Base-by-base conservation (phyloP, 2,797 vertebrate genomes). In the Sebastes paucispinis region DNA sequence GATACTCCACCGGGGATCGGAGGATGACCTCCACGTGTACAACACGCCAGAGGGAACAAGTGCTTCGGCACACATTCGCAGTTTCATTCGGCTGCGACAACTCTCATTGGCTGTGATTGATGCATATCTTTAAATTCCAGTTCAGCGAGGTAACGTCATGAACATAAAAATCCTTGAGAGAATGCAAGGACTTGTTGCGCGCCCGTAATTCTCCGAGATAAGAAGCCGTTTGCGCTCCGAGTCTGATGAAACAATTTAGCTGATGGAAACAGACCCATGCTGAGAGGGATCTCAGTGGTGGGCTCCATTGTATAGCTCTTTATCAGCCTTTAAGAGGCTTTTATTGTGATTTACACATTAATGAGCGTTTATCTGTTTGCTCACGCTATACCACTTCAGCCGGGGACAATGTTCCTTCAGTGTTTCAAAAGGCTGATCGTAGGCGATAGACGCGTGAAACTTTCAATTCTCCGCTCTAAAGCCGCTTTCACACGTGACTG, bases 261-360 rank as follows among this genome's bases (percentile, higher is more conserved):
- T 89, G 91, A 93, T 92, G 88, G 90, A 90, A 84, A 69, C 76
- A 11, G 83, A 81, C 86, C 80, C 91, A 88, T 86, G 91, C 91
- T 87, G 93, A 83, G 91, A 79, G 77, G 88, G 82, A 84, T 62
- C 91, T 89, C 90, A 63, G 86, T 82, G 87, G 92, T 84, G 78
- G 91, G 85, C 79, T 77, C 82, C 73, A 85, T 90, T 91, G 87
- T 92, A 80, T 81, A 55, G 89, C 88, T 89, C 91, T 91, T 92
- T 91, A 92, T 93, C 91, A 81, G 88, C 89, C 87, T 88, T 83
- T 93, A 93, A 95, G 91, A 91, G 87, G 91, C 92, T 94, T 94
- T 91, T 83, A 92, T 93, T 92, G 90, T 87, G 90, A 94, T 94
- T 94, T 94, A 91, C 92, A 93, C 90, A 89, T 90, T 94, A 93